Base-by-base conservation (phyloP, 2,113 vertebrate genomes). In the Triplophysa siluroides region DNA sequence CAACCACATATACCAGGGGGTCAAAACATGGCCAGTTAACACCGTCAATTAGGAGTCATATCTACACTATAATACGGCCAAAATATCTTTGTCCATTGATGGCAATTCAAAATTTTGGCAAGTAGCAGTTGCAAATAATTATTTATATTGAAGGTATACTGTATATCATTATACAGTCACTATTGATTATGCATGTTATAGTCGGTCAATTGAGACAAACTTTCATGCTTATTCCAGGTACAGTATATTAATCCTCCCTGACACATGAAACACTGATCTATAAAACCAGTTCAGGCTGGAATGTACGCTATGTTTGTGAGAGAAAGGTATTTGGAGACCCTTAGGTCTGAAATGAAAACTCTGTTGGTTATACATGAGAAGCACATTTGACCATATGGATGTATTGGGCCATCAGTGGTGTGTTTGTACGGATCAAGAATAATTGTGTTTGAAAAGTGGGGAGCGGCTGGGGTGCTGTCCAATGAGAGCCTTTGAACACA, bases 381-480 rank as follows among this genome's bases (percentile, higher is more conserved):
- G 81, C 86, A 89, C 47, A 87, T 92, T 90, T 75, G 52, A 81
- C 60, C 61, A 26, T 67, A 71, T 77, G 62, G 23, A 62, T 82
- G 82, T 21, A 21, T 63, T 29, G 9, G 67, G 65, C 52, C 33
- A 50, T 83, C 77, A 84, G 85, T 83, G 87, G 78, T 78, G 64
- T 77, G 81, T 81, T 85, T 68, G 0, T 54, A 26, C 79, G 78
- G 74, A 81, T 89, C 88, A 86, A 8, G n/a, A 45, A 13, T 91
- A 90, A 91, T 88, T 80, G 18, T 61, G 80, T 88, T 78, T 90
- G 89, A 90, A 84, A 87, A 84, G 85, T 58, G 29, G 86, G 88
- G 66, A 82, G 84, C 62, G 18, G 9, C 62, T 56, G 80, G 88
- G 80, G 80, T 70, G 73, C 62, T 58, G 74, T 82, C 82, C 82